Percentiles rank a stretch among this genome's conserved stretches.
Evolutionary conservation across 2,888 invertebrate genomes (phyloP).

Genomic region (Trissolcus brochymenae): DNA sequence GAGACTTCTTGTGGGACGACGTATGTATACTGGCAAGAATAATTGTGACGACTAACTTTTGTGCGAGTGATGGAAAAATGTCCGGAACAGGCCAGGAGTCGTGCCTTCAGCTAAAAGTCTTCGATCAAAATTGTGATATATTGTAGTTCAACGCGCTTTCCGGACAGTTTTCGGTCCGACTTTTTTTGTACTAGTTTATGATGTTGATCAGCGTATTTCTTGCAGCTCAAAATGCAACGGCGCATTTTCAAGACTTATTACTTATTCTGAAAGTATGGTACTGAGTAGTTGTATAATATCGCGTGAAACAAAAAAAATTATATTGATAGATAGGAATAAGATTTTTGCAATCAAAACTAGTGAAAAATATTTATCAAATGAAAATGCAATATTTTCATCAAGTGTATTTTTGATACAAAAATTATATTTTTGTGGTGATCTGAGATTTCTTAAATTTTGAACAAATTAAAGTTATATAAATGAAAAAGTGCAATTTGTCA

Average conservation of each 20-base stretch:
- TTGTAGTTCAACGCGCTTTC: conserved; percentile 29
- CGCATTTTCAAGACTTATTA: conserved; percentile 41
- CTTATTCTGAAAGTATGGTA: conserved; percentile 15
- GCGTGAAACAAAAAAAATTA: conserved; percentile 11
- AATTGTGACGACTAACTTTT: too few species aligned
- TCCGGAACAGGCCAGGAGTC: conserved; percentile 24
- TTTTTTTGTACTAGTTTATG: not conserved
- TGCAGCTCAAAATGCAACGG: conserved; percentile 38
- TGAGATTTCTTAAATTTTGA: not conserved
- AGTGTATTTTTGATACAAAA: not conserved
- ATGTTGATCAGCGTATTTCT: conserved; percentile 17
- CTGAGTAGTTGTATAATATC: conserved; percentile 36
- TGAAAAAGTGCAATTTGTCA: conserved; percentile 16
- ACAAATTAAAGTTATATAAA: not conserved
- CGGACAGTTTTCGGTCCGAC: conserved; percentile 26
- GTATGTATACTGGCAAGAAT: too few species aligned
- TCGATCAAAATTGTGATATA: conserved; percentile 51
- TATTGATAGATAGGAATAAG: too few species aligned
- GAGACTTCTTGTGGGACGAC: conserved; percentile 4
- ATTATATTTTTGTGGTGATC: not conserved
- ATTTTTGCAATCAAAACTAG: not conserved
- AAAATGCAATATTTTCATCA: not conserved
- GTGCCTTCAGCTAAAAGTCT: conserved; percentile 46
- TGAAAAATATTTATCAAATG: not conserved
- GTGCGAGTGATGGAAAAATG: conserved; percentile 9